Base-by-base conservation (phyloP, 2,113 vertebrate genomes). In the Myotis lucifugus region DNA sequence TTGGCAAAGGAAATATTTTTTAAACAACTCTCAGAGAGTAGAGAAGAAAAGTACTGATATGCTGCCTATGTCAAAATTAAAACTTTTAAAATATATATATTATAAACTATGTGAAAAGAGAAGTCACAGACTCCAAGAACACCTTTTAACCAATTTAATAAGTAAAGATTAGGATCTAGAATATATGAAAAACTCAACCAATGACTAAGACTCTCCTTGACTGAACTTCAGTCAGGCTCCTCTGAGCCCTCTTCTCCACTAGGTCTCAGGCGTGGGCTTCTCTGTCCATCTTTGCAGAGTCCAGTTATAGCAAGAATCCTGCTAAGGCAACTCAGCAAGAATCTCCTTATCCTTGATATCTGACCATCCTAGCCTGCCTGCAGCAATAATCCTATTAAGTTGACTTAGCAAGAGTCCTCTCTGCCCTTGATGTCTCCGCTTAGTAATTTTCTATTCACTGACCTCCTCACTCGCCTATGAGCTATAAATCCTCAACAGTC, bases 1-100 rank as follows among this genome's bases (percentile, higher is more conserved):
- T 82, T 95, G 29, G 29, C 61, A 90, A 56, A 88, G 66, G 69
- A 56, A 95, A 82, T 2, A 5, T 82, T 69, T 87, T 50, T 86
- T 52, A 85, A 81, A 50, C 61, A 76, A 59, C 29, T 79, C 19
- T 64, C 50, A 67, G 52, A 50, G 34, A 37, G 12, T 18, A 69
- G n/a, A 86, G 32, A 85, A 92, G 66, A 78, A 79, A 84, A 70
- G 13, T 88, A 72, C 10, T 67, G 21, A 74, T 34, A 42, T 69
- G 74, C 52, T 72, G 21, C 72, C 27, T 32, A 37, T 21, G 48
- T n/a, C 66, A 66, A 86, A 84, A 77, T 29, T 84, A 84, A 91
- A 73, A 66, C 10, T 46, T 70, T 40, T 12, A 3, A 3, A 87
- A 90, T 73, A 74, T 46, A 69, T 21, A 67, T 46, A 61, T 42